These are phyloP conservation scores for Enteromius trimaculatus DNA, from an alignment of 2,797 vertebrate genomes.

Conservation along the genomic window DNA sequence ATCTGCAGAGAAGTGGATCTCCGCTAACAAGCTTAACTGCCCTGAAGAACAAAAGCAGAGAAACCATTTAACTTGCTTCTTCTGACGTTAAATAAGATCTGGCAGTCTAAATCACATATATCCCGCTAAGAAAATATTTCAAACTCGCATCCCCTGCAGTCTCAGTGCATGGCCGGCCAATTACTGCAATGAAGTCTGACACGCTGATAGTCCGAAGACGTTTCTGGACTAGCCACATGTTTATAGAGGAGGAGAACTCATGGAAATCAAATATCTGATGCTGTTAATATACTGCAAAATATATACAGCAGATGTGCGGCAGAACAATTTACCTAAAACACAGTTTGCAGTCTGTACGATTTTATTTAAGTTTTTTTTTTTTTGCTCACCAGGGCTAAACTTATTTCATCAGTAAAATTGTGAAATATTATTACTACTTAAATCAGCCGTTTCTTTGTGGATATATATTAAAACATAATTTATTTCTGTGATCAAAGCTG, in stretches of 20 bases:
- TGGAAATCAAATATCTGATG: neutral
- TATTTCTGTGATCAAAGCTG: neutral
- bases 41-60: neutral
- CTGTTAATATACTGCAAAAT: neutral
- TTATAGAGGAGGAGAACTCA: neutral
- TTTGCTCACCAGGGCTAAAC: neutral
- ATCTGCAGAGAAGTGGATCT: neutral
- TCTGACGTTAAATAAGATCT: conserved; percentile 16
- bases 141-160: conserved; percentile 31
- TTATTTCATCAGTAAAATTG: neutral
- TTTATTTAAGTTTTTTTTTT: no score
- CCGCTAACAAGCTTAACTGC: conserved; percentile 1
- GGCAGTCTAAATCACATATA: conserved; percentile 16
- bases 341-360: neutral
- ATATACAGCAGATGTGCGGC: neutral
- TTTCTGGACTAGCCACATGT: neutral
- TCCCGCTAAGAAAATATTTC: conserved; percentile 35
- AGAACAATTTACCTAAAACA: neutral
- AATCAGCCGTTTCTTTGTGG: neutral
- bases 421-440: neutral
- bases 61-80: neutral
- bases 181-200: conserved; percentile 60
- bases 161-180: conserved; percentile 55
- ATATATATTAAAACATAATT: neutral
- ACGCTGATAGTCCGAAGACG: conserved; percentile 9